Base-by-base conservation (phyloP, 2,113 vertebrate species). In the Onychostruthus taczanowskii region DNA sequence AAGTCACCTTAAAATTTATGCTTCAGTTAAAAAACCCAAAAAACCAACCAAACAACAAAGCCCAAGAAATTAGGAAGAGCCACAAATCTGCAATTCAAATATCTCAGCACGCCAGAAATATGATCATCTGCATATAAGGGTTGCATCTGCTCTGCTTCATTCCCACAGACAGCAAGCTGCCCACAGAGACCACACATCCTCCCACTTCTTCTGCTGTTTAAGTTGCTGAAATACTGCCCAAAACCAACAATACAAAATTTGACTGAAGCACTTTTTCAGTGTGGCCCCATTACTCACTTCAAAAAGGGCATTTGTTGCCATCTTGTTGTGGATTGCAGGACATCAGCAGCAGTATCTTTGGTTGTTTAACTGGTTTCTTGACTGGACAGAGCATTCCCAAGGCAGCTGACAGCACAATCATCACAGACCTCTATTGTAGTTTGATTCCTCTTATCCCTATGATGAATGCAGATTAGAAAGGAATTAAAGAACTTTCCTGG, bases 61-160 rank as follows among this genome's bases (percentile, higher is more conserved):
- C 10, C 27, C 26, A 31, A 67, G 14, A 10, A 68, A 44, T 17
- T 20, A 75, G 12, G 16, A 90, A 93, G 53, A 95, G 8, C 28
- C 46, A 64, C 53, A 83, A 78, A 95, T 95, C 82, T 95, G 79
- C 86, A 93, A 96, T 93, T 93, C 82, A 95, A 88, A 79, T 91
- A 68, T 50, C 72, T 75, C 50, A 59, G 26, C 3, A 4, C 30
- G 63, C 75, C 93, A 94, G 78, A 59, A 90, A 94, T 72, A 37
- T 61, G 50, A 89, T 93, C 5, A 6, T 63, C 59, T 78, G 61
- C 59, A 66, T n/a, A 59, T 39, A 76, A 74, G 59, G 33, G 53
- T 43, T 94, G 58, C 72, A 83, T 94, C 87, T 93, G 89, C 79
- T 88, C n/a, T 89, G 26, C 61, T 94, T 96, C 87, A 76, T 81